These are phyloP conservation scores for Tromatobia lineatoria DNA, from an alignment of 2,888 invertebrate genomes.

Conservation along the genomic window DNA sequence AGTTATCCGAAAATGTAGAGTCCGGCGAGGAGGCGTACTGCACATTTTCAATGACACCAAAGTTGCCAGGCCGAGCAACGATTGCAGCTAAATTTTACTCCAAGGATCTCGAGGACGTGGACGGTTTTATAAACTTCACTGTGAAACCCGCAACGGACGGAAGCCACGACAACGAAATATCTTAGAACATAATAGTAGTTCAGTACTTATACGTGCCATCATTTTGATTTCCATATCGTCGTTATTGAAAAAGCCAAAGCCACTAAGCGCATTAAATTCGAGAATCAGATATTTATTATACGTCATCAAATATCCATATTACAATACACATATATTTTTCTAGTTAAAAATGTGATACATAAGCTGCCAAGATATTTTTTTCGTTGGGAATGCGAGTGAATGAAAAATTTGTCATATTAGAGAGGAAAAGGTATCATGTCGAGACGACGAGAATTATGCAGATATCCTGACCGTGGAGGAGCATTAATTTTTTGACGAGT, in stretches of 20 bases:
- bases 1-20: constrained; percentile 88
- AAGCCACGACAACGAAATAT: constrained; percentile 57
- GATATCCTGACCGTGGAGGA: background rate
- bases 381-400: constrained; percentile 41
- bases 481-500: constrained; percentile 38
- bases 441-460: background rate
- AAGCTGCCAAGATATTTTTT: constrained; percentile 45
- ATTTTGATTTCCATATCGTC: constrained; percentile 30
- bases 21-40: constrained; percentile 91
- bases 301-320: constrained; percentile 40
- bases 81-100: constrained; percentile 95
- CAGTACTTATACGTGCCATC: constrained; percentile 55
- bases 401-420: constrained; percentile 46
- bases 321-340: constrained; percentile 22
- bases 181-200: background rate
- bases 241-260: constrained; percentile 43
- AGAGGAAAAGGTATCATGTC: background rate
- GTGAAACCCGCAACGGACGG: constrained; percentile 86
- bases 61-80: constrained; percentile 92
- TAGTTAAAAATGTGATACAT: constrained; percentile 58
- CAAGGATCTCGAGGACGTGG: constrained; percentile 95
- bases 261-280: constrained; percentile 47
- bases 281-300: constrained; percentile 50
- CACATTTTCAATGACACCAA: constrained; percentile 92
- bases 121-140: constrained; percentile 93